Evolutionary conservation across 2,797 vertebrate species (phyloP).

Genomic region (Micrastur ruficollis): DNA sequence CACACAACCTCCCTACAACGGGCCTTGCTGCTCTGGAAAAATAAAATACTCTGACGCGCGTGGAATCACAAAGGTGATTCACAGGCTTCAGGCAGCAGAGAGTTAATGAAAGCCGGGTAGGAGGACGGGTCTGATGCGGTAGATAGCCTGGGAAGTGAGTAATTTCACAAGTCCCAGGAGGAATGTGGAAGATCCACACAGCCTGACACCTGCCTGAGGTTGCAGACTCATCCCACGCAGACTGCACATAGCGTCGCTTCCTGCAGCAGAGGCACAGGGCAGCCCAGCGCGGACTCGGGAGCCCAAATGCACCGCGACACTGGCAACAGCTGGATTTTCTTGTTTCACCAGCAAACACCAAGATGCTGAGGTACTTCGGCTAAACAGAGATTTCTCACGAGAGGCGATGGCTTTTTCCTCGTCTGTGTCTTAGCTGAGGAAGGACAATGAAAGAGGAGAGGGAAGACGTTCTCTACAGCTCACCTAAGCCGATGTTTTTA

Average conservation of each 20-base stretch:
- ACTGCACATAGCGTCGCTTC: background rate
- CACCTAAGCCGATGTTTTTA: fast-evolving
- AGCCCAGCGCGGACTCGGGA: background rate
- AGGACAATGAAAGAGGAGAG: background rate
- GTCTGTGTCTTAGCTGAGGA: background rate
- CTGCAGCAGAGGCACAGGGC: background rate
- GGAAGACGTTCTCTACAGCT: background rate
- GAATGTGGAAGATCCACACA: slow-evolving; percentile 27
- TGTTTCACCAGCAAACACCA: background rate
- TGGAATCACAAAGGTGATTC: background rate
- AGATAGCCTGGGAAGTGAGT: background rate
- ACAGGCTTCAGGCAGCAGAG: background rate
- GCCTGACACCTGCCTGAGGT: background rate
- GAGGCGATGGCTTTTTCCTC: background rate
- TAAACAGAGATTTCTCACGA: background rate
- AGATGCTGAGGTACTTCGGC: background rate
- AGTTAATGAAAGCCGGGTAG: background rate
- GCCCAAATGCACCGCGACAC: background rate
- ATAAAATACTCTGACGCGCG: fast-evolving
- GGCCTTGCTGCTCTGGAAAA: background rate
- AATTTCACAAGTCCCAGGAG: background rate
- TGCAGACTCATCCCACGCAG: background rate
- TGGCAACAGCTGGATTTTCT: background rate
- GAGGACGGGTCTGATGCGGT: background rate
- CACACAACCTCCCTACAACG: background rate